Evolutionary conservation across 2,888 invertebrate species (phyloP).

Genomic region (Xanthorhoe spadicearia): DNA sequence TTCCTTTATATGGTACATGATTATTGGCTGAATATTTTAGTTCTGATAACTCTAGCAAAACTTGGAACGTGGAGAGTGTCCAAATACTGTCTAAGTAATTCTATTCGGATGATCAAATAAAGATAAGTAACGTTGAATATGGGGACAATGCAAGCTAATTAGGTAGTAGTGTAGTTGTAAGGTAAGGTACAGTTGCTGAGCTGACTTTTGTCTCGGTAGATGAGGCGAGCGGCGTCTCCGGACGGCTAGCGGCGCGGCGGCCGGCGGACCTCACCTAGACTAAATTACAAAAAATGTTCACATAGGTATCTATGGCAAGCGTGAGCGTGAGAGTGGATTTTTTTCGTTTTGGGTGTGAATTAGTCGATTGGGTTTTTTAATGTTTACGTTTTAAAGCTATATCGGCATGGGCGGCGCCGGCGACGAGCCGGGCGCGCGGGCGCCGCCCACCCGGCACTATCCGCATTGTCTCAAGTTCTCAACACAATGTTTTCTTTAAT

Average conservation of each 20-base stretch:
- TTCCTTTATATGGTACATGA: neutral
- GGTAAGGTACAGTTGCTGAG: constrained; percentile 62
- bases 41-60: neutral
- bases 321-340: constrained; percentile 86
- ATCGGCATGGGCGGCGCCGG: constrained; percentile 67
- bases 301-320: constrained; percentile 85
- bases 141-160: constrained; percentile 32
- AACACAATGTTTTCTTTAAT: constrained; percentile 81
- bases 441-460: constrained; percentile 79
- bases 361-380: constrained; percentile 85
- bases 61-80: neutral
- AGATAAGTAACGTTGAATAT: neutral
- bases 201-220: constrained; percentile 85
- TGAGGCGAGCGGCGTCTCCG: constrained; percentile 80
- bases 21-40: neutral
- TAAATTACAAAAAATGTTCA: constrained; percentile 83
- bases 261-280: constrained; percentile 82
- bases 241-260: constrained; percentile 77
- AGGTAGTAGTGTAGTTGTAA: constrained; percentile 35
- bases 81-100: neutral
- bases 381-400: constrained; percentile 83
- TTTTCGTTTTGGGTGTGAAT: constrained; percentile 85
- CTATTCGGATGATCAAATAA: neutral
- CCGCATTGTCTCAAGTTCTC: constrained; percentile 72
- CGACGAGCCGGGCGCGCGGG: constrained; percentile 56